phyloP scores from a whole-genome alignment of 2,113 vertebrate species.

The Malurus cyaneus region DNA sequence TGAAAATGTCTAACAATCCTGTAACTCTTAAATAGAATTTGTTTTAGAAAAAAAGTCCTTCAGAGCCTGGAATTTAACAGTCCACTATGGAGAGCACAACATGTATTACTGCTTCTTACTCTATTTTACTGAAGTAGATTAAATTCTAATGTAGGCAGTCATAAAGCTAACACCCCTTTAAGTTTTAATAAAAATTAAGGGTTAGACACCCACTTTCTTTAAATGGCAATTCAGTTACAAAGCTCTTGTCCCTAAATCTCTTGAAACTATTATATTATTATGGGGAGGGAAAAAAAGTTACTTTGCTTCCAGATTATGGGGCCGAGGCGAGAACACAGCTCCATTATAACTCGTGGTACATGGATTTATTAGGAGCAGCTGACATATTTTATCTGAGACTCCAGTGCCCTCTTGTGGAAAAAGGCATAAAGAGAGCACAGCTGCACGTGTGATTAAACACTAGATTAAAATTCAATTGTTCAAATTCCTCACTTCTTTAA shows the following conservation, averaged over 20 bases:
- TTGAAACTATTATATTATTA: not conserved
- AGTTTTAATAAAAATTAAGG: not conserved
- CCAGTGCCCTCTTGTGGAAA: constrained; percentile 71
- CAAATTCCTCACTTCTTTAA: not conserved
- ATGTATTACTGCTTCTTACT: not conserved
- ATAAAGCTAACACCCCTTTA: not conserved
- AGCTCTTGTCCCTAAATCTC: not conserved
- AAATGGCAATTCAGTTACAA: not conserved
- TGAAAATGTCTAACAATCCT: not conserved
- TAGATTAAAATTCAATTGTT: not conserved
- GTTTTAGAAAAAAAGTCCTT: not conserved
- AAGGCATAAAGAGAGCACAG: not conserved
- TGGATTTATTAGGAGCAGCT: not conserved
- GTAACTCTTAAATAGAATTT: not conserved
- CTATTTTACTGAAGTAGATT: not conserved
- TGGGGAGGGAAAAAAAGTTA: not conserved
- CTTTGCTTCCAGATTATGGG: not conserved
- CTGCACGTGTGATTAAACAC: not conserved
- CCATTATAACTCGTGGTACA: not conserved
- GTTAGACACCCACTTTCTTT: not conserved
- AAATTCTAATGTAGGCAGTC: not conserved
- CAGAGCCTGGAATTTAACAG: not conserved
- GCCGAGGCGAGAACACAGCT: not conserved
- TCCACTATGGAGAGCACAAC: not conserved
- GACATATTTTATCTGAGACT: not conserved